A percentile compares a stretch with the other conserved stretches of the same genome.
These are phyloP conservation scores for Cromileptes altivelis DNA, from an alignment of 2,113 vertebrate genomes.

Conservation along the genomic window DNA sequence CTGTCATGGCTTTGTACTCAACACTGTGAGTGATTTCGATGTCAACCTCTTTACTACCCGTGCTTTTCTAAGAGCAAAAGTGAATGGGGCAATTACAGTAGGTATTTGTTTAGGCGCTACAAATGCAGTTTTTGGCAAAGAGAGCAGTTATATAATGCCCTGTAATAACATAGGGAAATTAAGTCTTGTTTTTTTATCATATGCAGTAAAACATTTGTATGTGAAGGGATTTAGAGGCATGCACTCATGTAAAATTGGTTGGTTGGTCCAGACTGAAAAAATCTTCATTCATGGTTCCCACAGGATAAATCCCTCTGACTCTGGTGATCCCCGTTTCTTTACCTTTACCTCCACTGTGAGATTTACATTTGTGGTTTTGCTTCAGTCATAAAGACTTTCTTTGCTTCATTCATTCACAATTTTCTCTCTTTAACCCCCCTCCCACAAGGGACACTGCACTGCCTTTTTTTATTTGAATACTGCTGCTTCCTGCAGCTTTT, in stretches of 20 bases:
- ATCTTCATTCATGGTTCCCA: not conserved
- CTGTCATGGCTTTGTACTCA: constrained; percentile 51
- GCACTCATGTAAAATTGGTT: not conserved
- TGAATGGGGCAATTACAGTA: constrained; percentile 27
- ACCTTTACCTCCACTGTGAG: not conserved
- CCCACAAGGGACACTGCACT: too few relatives aligned
- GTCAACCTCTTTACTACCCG: constrained; percentile 30
- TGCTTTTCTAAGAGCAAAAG: constrained; percentile 36
- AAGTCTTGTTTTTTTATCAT: constrained; percentile 9
- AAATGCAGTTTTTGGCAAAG: not conserved
- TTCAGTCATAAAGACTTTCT: too few relatives aligned
- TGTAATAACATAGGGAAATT: constrained; percentile 12
- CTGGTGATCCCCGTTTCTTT: not conserved
- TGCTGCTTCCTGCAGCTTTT: too few relatives aligned
- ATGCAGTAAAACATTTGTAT: constrained; percentile 17
- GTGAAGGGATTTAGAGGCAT: constrained; percentile 13
- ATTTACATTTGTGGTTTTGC: not conserved
- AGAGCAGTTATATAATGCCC: constrained; percentile 14
- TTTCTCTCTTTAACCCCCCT: too few relatives aligned
- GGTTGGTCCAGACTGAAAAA: not conserved
- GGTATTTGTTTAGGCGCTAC: constrained; percentile 32
- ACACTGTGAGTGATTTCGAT: constrained; percentile 21
- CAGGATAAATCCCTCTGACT: not conserved
- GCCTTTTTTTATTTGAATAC: too few relatives aligned
- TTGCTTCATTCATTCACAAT: too few relatives aligned